Evolutionary conservation across 2,888 invertebrate genomes (phyloP).

Genomic region (Lumbricus terrestris): DNA sequence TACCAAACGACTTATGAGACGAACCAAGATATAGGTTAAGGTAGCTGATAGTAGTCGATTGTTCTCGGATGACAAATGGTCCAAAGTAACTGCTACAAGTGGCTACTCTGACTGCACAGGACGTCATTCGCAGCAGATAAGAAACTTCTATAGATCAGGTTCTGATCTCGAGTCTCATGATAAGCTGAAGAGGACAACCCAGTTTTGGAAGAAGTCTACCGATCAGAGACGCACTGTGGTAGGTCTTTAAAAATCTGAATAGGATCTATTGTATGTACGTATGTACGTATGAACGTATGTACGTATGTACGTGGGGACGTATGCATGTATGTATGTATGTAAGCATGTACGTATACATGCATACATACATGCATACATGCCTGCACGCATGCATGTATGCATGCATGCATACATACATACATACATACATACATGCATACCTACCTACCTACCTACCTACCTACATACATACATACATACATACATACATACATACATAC

Average conservation of each 20-base stretch:
- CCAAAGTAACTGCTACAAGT: slow-evolving; percentile 3
- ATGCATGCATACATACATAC: not conserved
- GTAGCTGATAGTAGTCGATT: not conserved
- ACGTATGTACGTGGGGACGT: not conserved
- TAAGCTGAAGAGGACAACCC: not conserved
- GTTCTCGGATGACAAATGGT: not conserved
- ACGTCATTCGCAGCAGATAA: not conserved
- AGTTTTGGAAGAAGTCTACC: too few relatives aligned
- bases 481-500: not conserved
- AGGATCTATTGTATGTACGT: too few relatives aligned
- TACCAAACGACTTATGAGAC: not conserved
- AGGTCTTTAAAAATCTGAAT: not conserved
- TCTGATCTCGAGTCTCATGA: not conserved
- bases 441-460: too few relatives aligned
- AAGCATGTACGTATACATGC: not conserved
- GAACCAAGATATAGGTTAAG: not conserved
- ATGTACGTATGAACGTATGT: not conserved
- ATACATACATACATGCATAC: not conserved
- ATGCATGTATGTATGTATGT: not conserved
- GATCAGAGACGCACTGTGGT: not conserved
- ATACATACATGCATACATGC: not conserved
- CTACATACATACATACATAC: too few relatives aligned
- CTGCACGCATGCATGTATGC: not conserved
- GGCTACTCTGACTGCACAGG: not conserved
- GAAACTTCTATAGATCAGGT: not conserved